Percentiles rank a stretch among this genome's conserved stretches.
Conservation (phyloP, 2,888 invertebrate genomes). For the Tenthredo scrophulariae region DNA sequence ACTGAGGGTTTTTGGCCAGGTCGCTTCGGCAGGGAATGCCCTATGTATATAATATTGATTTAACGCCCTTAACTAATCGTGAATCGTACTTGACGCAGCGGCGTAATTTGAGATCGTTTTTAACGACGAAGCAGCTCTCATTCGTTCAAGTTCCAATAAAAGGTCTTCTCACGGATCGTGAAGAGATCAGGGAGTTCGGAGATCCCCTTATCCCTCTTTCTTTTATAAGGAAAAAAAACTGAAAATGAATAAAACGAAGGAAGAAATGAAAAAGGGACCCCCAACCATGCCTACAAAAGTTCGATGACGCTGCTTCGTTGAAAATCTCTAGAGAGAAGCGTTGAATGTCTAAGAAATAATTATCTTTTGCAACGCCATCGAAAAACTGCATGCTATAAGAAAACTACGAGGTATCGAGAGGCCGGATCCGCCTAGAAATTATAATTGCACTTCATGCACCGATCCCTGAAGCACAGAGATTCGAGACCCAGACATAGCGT, state of each 20-base stretch:
- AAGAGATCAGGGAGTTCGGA: slow-evolving; percentile 6
- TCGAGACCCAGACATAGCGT: neutral
- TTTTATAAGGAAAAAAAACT: neutral
- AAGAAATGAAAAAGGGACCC: no score
- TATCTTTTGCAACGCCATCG: slow-evolving; percentile 71
- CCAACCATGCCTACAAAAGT: neutral
- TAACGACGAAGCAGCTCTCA: slow-evolving; percentile 21
- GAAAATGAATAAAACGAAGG: neutral
- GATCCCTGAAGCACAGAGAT: slow-evolving; percentile 11
- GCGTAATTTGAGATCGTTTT: slow-evolving; percentile 2
- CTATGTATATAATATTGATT: neutral
- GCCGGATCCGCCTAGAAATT: slow-evolving; percentile 26
- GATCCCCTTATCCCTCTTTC: neutral
- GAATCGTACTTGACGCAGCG: neutral
- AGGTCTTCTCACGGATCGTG: slow-evolving; percentile 16
- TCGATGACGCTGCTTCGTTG: slow-evolving; percentile 26
- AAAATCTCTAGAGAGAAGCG: neutral
- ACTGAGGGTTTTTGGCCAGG: no score
- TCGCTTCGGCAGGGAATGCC: no score
- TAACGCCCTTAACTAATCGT: slow-evolving; percentile 4
- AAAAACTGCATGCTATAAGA: slow-evolving; percentile 63
- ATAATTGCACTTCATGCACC: slow-evolving; percentile 37
- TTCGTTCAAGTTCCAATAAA: slow-evolving; percentile 30
- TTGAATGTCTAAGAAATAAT: slow-evolving; percentile 64
- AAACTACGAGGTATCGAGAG: neutral